phyloP scores from a whole-genome alignment of 1,140 invertebrate genomes.

The Doryteuthis pealeii region DNA sequence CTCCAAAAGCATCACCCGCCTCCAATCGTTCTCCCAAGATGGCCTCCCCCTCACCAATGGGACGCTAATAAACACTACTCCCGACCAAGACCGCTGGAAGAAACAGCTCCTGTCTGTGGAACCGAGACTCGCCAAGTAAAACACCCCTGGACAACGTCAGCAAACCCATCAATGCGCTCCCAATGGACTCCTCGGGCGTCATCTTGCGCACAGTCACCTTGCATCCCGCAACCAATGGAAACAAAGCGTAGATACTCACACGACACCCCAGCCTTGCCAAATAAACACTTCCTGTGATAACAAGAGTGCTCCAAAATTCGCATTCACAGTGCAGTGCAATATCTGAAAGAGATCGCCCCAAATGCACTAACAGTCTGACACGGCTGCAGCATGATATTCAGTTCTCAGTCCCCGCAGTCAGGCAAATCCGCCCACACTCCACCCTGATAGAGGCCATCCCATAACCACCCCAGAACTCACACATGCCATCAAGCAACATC shows the following conservation, averaged over 20 bases:
- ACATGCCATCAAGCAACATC: slow-evolving; percentile 76
- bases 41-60: not conserved
- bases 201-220: slow-evolving; percentile 54
- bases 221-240: slow-evolving; percentile 64
- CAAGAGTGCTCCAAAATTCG: slow-evolving; percentile 97
- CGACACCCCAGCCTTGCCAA: slow-evolving; percentile 97
- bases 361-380: slow-evolving; percentile 98
- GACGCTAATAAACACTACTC: slow-evolving; percentile 41
- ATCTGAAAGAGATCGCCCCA: slow-evolving; percentile 97
- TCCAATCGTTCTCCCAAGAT: slow-evolving; percentile 26
- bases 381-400: slow-evolving; percentile 99
- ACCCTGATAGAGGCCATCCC: slow-evolving; percentile 92
- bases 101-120: slow-evolving; percentile 31
- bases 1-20: not conserved
- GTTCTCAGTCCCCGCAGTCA: slow-evolving; percentile 89
- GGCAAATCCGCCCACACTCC: no score
- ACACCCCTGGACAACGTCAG: slow-evolving; percentile 74
- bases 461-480: slow-evolving; percentile 98
- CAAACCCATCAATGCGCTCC: slow-evolving; percentile 85
- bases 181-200: slow-evolving; percentile 78
- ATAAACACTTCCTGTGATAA: slow-evolving; percentile 99
- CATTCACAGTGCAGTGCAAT: slow-evolving; percentile 99
- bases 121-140: slow-evolving; percentile 58
- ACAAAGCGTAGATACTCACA: slow-evolving; percentile 97
- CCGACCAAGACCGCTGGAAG: slow-evolving; percentile 29